Evolutionary conservation across 2,797 vertebrate genomes (phyloP).

Genomic region (Fratercula arctica): DNA sequence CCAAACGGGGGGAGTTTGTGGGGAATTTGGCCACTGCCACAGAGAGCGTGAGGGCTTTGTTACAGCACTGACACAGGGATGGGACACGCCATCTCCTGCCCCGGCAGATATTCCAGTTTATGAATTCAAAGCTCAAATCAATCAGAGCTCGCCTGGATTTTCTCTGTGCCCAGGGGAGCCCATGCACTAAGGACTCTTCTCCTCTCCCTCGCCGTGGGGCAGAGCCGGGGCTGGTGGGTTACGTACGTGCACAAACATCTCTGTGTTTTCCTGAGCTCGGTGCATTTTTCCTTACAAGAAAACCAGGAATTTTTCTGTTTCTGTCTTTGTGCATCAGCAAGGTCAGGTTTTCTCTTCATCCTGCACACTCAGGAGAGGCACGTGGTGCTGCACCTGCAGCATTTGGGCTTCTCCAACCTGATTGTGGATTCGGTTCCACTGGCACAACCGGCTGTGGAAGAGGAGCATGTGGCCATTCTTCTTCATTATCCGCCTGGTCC

Average conservation of each 20-base stretch:
- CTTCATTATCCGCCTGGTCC: background rate
- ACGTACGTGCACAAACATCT: rapidly evolving
- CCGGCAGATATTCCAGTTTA: background rate
- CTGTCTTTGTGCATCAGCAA: background rate
- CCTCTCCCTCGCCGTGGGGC: background rate
- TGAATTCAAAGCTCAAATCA: background rate
- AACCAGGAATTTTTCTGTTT: rapidly evolving
- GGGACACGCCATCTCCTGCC: no score
- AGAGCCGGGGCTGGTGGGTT: background rate
- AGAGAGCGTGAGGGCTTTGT: rapidly evolving
- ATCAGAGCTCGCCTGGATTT: rapidly evolving
- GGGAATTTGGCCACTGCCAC: background rate
- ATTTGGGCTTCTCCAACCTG: background rate
- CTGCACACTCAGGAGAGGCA: no score
- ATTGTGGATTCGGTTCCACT: background rate
- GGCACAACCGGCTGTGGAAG: background rate
- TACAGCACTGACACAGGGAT: rapidly evolving
- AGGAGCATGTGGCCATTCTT: background rate
- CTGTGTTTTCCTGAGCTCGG: background rate
- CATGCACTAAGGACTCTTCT: rapidly evolving
- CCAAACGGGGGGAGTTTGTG: background rate
- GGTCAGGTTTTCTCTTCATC: background rate
- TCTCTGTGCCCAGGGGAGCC: rapidly evolving
- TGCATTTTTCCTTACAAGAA: background rate
- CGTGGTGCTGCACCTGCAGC: background rate